Base-by-base conservation (phyloP, 1,140 invertebrate genomes). In the Temnothorax longispinosus region DNA sequence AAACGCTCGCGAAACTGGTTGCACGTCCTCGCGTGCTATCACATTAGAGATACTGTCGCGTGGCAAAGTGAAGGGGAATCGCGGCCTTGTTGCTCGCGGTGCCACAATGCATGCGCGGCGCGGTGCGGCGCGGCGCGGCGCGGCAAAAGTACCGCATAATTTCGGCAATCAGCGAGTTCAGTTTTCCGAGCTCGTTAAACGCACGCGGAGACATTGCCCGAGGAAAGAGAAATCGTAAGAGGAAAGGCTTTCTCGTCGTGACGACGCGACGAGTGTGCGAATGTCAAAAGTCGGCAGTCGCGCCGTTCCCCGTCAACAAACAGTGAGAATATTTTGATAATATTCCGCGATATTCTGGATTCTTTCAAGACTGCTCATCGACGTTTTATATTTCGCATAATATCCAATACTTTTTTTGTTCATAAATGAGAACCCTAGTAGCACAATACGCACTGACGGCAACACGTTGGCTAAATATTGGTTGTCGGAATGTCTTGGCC, bases 41-140 rank as follows among this genome's bases (percentile, higher is more conserved):
- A 74, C 44, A 41, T 75, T 41, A n/a, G 54, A 84, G 80, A 84
- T 75, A 27, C 54, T 82, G 80, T 74, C 78, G 67, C 67, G 54
- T 58, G 41, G 54, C 69, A 84, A 84, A 84, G 80, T 84, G 80
- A 84, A 84, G 80, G 72, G 80, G 69, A 60, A 60, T 60, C 27
- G 52, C 52, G 69, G 54, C 80, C 80, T 82, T 74, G 80, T 74
- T 81, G 18, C 58, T 82, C 4, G 54, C n/a, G 21, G n/a, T 47
- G 18, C 6, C n/a, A 18, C 44, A 41, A 18, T 47, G 69, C 41
- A 58, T 13, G 41, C 47, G 21, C 15, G 38, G 27, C 11, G 32
- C 38, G 21, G n/a, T n/a, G 21, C 15, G 38, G 41, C 47, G 21
- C 15, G 38, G 41, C 47, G 21, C 15, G 38, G 41, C 58, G 27